A percentile compares a stretch with the other conserved stretches of the same genome.
Conservation (phyloP, 2,113 vertebrate species). For the Bolborhynchus lineola region DNA sequence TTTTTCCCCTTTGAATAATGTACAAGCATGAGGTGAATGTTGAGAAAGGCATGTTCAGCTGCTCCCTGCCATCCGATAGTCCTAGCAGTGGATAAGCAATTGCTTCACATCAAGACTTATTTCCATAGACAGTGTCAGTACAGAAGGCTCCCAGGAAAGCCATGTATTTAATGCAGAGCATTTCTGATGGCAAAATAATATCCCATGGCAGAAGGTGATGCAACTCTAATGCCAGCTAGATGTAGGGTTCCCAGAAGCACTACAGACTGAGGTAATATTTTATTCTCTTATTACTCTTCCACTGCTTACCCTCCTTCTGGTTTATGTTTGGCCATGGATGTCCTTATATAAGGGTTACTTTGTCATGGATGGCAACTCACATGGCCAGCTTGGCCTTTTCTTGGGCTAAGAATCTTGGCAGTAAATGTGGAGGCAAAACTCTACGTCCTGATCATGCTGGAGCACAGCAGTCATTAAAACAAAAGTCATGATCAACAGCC, state of each 20-base stretch:
- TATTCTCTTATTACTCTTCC: not conserved
- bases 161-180: slow-evolving; percentile 10
- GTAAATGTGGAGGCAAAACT: not conserved
- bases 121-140: slow-evolving; percentile 20
- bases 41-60: slow-evolving; percentile 80
- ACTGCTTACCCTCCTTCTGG: not conserved
- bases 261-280: not conserved
- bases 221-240: slow-evolving; percentile 22
- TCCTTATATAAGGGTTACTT: not conserved
- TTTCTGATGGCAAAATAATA: slow-evolving; percentile 35
- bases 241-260: not conserved
- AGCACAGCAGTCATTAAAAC: not conserved
- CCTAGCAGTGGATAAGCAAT: slow-evolving; percentile 37
- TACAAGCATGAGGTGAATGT: slow-evolving; percentile 62
- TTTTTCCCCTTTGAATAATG: slow-evolving; percentile 55
- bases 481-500: not conserved
- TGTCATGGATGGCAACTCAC: not conserved
- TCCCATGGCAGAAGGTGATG: slow-evolving; percentile 16
- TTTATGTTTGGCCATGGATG: not conserved
- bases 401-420: not conserved
- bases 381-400: not conserved
- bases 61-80: slow-evolving; percentile 76
- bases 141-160: slow-evolving; percentile 30
- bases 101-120: slow-evolving; percentile 58
- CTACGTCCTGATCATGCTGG: not conserved